These are phyloP conservation scores for Monopterus albus DNA, from an alignment of 2,113 vertebrate species.

Conservation along the genomic window DNA sequence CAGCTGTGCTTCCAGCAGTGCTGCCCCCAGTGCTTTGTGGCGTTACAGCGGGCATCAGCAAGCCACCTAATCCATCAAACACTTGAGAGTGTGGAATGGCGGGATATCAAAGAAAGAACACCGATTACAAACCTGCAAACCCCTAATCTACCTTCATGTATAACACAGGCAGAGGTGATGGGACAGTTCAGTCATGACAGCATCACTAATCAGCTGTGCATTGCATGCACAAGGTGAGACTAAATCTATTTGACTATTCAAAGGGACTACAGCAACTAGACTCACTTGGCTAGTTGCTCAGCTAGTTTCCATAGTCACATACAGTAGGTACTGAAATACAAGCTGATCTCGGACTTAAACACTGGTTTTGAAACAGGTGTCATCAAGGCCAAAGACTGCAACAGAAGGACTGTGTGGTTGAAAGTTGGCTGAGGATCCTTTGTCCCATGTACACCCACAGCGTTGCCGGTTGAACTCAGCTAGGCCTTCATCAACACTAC, in stretches of 20 bases:
- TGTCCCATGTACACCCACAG: too few species aligned
- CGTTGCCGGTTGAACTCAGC: too few species aligned
- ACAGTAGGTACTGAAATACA: neutral
- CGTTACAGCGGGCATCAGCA: slow-evolving; percentile 95
- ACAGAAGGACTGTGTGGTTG: too few species aligned
- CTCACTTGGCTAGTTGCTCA: slow-evolving; percentile 2
- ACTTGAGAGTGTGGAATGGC: slow-evolving; percentile 75
- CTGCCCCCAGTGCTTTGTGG: slow-evolving; percentile 89
- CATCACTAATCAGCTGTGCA: slow-evolving; percentile 33
- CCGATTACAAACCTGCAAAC: slow-evolving; percentile 47
- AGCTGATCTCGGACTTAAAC: neutral
- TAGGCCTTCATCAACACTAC: too few species aligned
- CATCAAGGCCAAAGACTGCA: slow-evolving; percentile 47
- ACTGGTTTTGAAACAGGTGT: slow-evolving; percentile 28
- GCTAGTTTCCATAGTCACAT: slow-evolving; percentile 4
- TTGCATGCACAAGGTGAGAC: slow-evolving; percentile 44
- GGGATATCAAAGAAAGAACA: slow-evolving; percentile 38
- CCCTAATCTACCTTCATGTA: slow-evolving; percentile 7
- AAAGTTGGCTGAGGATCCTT: too few species aligned
- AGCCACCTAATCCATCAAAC: slow-evolving; percentile 96
- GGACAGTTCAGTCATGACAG: slow-evolving; percentile 21
- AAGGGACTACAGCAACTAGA: slow-evolving; percentile 15
- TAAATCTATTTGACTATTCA: slow-evolving; percentile 30
- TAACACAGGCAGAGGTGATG: slow-evolving; percentile 20
- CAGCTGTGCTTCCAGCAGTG: slow-evolving; percentile 73